Base-by-base conservation (phyloP, 2,888 invertebrate species). In the Pammene fasciana region DNA sequence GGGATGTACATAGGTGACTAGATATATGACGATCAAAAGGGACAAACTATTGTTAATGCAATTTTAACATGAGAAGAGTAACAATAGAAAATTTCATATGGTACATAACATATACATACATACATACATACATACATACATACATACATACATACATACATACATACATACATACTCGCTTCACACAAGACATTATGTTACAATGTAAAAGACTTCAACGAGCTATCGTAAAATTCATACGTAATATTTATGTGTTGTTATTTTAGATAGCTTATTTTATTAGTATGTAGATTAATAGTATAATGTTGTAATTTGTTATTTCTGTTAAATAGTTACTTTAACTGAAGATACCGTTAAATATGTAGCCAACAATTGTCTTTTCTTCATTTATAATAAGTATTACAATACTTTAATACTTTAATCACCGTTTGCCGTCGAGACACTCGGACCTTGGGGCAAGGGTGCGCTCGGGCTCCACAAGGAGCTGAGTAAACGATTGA, bases 171-270 rank as follows among this genome's bases (percentile, higher is more conserved):
- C 8, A 8, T 8, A 8, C 11, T 48, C 26, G 14, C 11, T 52
- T 52, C 62, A 41, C 62, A 52, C 41, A 54, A 45, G 6, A 41
- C 18, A 26, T 62, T 71, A 67, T 66, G 60, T 11, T 78, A n/a
- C n/a, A 54, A 54, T 54, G 76, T 70, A 84, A 88, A 88, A 87
- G 89, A 90, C 79, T 79, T 89, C 86, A 89, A 89, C 90, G 90
- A 85, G 85, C 68, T 57, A 41, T 26, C 18, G 57, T 26, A 8
- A 34, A 14, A 34, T 0, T 46, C 50, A n/a, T n/a, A 38, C 38
- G 38, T 36, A 36, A 34, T 10, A 60, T 38, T 61, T 50, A 50
- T 26, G n/a, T n/a, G n/a, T n/a, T n/a, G n/a, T n/a, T n/a, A n/a
- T n/a, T n/a, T n/a, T n/a, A n/a, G n/a, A 50, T 18, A n/a, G 11